phyloP scores from a whole-genome alignment of 2,888 invertebrate genomes.

The Athrips mouffetella region DNA sequence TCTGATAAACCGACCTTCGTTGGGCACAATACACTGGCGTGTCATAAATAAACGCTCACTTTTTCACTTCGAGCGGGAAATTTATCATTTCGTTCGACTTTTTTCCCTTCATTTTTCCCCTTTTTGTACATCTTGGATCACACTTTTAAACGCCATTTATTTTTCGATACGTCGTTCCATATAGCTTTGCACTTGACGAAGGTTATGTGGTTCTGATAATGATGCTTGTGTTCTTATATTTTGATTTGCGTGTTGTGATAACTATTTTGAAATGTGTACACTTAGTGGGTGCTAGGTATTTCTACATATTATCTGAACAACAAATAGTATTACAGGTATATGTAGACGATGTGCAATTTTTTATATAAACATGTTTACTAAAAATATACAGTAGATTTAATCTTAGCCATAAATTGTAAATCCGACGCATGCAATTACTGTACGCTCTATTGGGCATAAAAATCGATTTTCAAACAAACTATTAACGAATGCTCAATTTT shows the following conservation, averaged over 20 bases:
- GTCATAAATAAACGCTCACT: conserved; percentile 73
- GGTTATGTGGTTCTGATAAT: conserved; percentile 68
- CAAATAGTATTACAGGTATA: no score
- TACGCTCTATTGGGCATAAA: conserved; percentile 39
- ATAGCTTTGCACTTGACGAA: conserved; percentile 64
- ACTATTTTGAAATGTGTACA: no score
- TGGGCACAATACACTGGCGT: conserved; percentile 54
- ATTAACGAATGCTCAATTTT: conserved; percentile 33
- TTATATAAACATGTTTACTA: no score
- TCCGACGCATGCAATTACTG: neutral
- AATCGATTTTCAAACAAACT: conserved; percentile 32
- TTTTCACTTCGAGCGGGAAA: conserved; percentile 66
- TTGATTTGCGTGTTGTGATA: conserved; percentile 57
- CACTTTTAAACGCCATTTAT: conserved; percentile 75
- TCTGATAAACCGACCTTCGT: conserved; percentile 59
- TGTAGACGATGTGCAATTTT: no score
- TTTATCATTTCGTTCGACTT: conserved; percentile 71
- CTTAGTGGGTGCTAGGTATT: no score
- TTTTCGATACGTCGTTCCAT: conserved; percentile 62
- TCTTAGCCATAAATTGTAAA: neutral
- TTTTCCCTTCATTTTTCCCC: conserved; percentile 59
- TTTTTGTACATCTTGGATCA: conserved; percentile 74
- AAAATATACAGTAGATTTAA: no score
- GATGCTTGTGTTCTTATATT: conserved; percentile 58
- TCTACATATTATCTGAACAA: no score